phyloP scores from a whole-genome alignment of 2,797 vertebrate species.

The Clarias laeviceps region DNA sequence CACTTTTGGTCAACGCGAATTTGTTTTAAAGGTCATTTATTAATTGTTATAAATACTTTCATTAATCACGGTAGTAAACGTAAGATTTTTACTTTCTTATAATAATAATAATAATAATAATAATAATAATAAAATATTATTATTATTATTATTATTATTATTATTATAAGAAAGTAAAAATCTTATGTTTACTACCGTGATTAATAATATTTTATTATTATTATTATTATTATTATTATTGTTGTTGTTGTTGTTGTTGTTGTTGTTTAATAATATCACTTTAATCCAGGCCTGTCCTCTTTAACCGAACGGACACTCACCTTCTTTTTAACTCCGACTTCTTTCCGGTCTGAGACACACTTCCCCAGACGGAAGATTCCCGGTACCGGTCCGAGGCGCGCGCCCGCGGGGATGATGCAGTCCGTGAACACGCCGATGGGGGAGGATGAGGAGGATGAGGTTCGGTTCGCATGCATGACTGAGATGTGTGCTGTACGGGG shows the following conservation, averaged over 20 bases:
- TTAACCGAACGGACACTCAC: slow-evolving; percentile 64
- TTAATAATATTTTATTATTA: no score
- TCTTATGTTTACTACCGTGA: no score
- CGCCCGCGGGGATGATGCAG: slow-evolving; percentile 89
- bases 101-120: neutral
- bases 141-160: slow-evolving; percentile 5
- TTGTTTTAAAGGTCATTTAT: neutral
- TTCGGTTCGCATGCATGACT: slow-evolving; percentile 83
- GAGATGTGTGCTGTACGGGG: neutral
- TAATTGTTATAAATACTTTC: neutral
- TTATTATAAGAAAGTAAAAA: no score
- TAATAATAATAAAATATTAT: neutral
- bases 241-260: neutral
- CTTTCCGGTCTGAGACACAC: slow-evolving; percentile 93
- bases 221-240: neutral
- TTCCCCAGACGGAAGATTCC: slow-evolving; percentile 95
- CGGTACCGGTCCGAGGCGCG: slow-evolving; percentile 86
- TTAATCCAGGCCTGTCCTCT: neutral
- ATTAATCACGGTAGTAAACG: neutral
- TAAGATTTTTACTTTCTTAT: neutral
- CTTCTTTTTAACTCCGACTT: slow-evolving; percentile 94
- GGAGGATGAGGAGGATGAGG: slow-evolving; percentile 65
- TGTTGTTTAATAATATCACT: neutral
- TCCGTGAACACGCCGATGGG: slow-evolving; percentile 87
- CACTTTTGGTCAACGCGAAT: neutral